Evolutionary conservation across 1,140 invertebrate species (phyloP).

Genomic region (Nixonia krombeini): DNA sequence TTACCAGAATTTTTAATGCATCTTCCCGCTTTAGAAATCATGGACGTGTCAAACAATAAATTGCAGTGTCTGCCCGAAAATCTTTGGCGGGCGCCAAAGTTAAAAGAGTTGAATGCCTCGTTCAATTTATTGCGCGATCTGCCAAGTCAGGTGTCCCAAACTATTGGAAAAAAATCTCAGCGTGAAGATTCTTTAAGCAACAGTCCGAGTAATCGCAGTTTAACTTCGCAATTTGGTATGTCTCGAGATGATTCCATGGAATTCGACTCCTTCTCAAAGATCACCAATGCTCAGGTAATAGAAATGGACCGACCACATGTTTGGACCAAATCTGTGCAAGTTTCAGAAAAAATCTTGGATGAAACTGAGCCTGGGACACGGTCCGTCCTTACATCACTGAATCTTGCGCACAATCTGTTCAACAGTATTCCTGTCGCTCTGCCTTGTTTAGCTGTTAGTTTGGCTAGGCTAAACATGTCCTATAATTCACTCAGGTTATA

Average conservation of each 20-base stretch:
- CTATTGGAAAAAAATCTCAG: constrained; percentile 50
- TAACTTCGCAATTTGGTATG: constrained; percentile 52
- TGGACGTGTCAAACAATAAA: constrained; percentile 96
- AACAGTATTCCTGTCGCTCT: constrained; percentile 87
- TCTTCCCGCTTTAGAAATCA: constrained; percentile 82
- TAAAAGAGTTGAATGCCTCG: constrained; percentile 92
- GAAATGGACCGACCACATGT: constrained; percentile 80
- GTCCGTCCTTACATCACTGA: constrained; percentile 81
- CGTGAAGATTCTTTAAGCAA: constrained; percentile 57
- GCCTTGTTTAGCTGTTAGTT: constrained; percentile 87
- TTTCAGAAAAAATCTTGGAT: constrained; percentile 77
- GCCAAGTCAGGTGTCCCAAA: constrained; percentile 73
- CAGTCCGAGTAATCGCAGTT: constrained; percentile 57
- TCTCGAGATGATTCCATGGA: constrained; percentile 64
- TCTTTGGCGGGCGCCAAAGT: constrained; percentile 90
- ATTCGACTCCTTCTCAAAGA: constrained; percentile 65
- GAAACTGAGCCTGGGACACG: constrained; percentile 63
- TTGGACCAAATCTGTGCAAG: constrained; percentile 80
- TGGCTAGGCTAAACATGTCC: constrained; percentile 91
- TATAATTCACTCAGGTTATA: constrained; percentile 85
- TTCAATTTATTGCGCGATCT: constrained; percentile 91
- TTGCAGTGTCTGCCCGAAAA: constrained; percentile 87
- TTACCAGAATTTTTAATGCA: constrained; percentile 87
- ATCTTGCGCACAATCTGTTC: constrained; percentile 93
- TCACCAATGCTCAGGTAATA: constrained; percentile 64